These are phyloP conservation scores for Myotis davidii DNA, from an alignment of 2,113 vertebrate species.

Conservation along the genomic window DNA sequence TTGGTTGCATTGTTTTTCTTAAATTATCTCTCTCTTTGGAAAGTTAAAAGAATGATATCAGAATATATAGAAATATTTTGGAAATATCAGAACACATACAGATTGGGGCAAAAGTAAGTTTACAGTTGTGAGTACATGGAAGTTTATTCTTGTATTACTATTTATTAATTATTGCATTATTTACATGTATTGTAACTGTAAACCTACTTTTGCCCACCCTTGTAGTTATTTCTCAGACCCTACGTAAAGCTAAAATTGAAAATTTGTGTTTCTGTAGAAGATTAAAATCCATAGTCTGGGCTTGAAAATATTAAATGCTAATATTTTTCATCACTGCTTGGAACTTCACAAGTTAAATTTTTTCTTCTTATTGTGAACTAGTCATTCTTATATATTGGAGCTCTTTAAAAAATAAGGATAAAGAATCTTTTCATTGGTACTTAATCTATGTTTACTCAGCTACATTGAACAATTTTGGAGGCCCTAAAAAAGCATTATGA, in stretches of 20 bases:
- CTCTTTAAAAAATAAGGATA: not conserved
- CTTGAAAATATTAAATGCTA: constrained; percentile 1
- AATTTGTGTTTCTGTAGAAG: not conserved
- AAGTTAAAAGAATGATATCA: not conserved
- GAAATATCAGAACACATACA: not conserved
- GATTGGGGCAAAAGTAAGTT: not conserved
- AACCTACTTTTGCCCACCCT: not conserved
- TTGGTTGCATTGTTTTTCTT: not conserved
- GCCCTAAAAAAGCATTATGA: not conserved
- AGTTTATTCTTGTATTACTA: not conserved
- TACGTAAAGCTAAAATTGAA: not conserved
- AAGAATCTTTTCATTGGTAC: not conserved
- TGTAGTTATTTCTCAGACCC: not conserved
- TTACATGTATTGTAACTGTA: not conserved
- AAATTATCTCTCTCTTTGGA: not conserved
- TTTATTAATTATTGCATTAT: not conserved
- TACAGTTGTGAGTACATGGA: not conserved
- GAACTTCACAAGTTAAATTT: not conserved
- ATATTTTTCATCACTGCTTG: not conserved
- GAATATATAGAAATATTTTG: not conserved
- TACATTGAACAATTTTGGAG: not conserved
- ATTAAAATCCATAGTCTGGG: not conserved
- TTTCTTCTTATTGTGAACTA: not conserved
- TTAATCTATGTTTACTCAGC: not conserved
- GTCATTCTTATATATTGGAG: not conserved